Base-by-base conservation (phyloP, 2,888 invertebrate species). In the Caenorhabditis sp. region DNA sequence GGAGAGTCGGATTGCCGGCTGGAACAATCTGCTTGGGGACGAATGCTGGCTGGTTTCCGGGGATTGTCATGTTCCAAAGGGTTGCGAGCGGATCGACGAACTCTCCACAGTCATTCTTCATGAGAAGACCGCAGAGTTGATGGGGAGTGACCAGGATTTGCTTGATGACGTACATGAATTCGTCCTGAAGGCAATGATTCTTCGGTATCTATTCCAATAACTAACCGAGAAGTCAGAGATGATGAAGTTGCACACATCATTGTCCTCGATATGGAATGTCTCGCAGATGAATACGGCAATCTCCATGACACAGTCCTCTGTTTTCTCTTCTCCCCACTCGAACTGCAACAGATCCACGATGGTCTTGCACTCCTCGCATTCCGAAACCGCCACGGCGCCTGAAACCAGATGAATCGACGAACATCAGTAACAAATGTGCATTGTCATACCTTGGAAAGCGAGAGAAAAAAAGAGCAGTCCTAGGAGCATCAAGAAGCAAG, bases 81-180 rank as follows among this genome's bases (percentile, higher is more conserved):
- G 78, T 69, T 6, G 80, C 71, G n/a, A 88, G 71, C 2, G 88
- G 88, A 56, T 88, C 82, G 35, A 84, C 79, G 61, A 84, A 82
- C 8, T 80, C 81, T 18, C 88, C 89, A 55, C 89, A 89, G 53
- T 86, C 77, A 20, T 80, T 74, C 22, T 80, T 51, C 83, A 89
- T 81, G 4, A 90, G 67, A 9, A 90, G 79, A 22, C 89, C 88
- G 55, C 90, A 89, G 13, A 89, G 51, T 62, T 90, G 85, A 60
- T 82, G 78, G 0, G 90, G 90, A 22, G 88, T 84, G 3, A 85
- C 70, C 35, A 88, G 60, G 26, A 90, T 81, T 58, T 88, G 76
- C n/a, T 85, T 85, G 50, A 87, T 15, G 8, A 90, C 87, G 50
- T 85, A 90, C 40, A 89, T 80, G 62, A 88, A 85, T 56, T 88